Evolutionary conservation across 2,888 invertebrate species (phyloP), one percentile per base, ranked within the genome.

Genomic region (Tyria jacobaeae): DNA sequence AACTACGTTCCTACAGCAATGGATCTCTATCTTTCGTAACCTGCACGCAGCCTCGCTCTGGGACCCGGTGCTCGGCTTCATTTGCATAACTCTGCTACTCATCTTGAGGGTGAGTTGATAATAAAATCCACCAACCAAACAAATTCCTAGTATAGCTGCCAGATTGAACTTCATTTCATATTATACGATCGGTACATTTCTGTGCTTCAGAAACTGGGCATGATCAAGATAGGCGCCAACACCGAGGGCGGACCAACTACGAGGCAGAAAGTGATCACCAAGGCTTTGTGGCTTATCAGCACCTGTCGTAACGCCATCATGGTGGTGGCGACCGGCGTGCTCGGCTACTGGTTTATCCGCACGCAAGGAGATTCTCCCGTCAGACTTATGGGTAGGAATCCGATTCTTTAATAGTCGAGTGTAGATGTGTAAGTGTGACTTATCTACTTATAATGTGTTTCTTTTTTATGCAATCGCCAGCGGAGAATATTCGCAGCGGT

Each of bases 221-320:
- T 96, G 76, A 89, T 95, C 15, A 95, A 95, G 80, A 88, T 97
- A 37, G 96, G 96, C 0, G 93, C 95, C 0, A 87, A 90, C 6
- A 89, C 92, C 1, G 93, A 94, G 64, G 89, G 90, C n/a, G 87
- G 91, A 0, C 94, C 94, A 41, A 94, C 94, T n/a, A 90, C 92
- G 27, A 89, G 92, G 4, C 96, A 96, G 79, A 94, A 93, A 69
- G 84, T 95, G 54, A 81, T 96, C 27, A 96, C 96, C 74, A 96
- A 96, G 85, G 82, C 94, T 4, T 85, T 97, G 73, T 97, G 97
- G 97, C 88, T 97, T 66, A 92, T 96, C 74, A 96, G 97, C 62
- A 97, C 97, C 1, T 96, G 97, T 15, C 95, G 98, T 68, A 98
- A 98, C 89, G 97, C 98, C 24, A 96, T 98, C 76, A 94, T 98